Conservation (phyloP, 2,797 vertebrate species). For the Alca torda region DNA sequence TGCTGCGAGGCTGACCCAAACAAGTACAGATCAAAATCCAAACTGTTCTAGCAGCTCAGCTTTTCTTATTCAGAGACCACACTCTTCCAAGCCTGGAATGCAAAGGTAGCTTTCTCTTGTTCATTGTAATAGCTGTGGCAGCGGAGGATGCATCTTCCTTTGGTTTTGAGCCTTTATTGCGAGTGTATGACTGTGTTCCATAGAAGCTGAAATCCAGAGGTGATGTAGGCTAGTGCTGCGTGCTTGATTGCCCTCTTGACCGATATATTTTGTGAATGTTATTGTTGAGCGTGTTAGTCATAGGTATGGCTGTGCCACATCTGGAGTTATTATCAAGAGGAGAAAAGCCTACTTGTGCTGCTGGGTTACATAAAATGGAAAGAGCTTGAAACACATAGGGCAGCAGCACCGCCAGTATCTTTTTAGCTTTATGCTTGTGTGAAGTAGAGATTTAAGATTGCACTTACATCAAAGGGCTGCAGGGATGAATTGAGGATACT, state of each 20-base stretch:
- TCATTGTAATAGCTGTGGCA: not conserved
- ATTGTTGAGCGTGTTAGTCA: conserved; percentile 52
- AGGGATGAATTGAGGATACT: not conserved
- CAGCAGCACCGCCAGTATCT: not conserved
- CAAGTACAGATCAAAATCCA: not conserved
- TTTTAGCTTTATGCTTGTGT: not conserved
- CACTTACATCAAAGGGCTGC: not conserved
- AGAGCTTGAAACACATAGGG: not conserved
- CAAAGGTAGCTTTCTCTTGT: not conserved
- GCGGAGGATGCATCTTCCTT: not conserved
- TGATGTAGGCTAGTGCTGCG: conserved; percentile 3
- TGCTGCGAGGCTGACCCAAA: not conserved
- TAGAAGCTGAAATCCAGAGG: not conserved
- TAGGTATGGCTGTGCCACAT: conserved; percentile 22
- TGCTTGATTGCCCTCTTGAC: conserved; percentile 54
- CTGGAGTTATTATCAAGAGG: conserved; percentile 31
- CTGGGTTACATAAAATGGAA: conserved; percentile 33
- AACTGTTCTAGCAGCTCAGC: not conserved
- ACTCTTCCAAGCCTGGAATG: not conserved
- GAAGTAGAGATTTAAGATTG: not conserved
- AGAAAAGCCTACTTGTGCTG: conserved; percentile 41
- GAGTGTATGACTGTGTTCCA: not conserved
- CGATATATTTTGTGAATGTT: conserved; percentile 48
- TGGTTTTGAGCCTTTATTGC: not conserved
- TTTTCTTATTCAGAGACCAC: not conserved